Percentiles rank a stretch among this genome's conserved stretches.
phyloP scores from a whole-genome alignment of 1,140 invertebrate genomes.

The Ephestia elutella region DNA sequence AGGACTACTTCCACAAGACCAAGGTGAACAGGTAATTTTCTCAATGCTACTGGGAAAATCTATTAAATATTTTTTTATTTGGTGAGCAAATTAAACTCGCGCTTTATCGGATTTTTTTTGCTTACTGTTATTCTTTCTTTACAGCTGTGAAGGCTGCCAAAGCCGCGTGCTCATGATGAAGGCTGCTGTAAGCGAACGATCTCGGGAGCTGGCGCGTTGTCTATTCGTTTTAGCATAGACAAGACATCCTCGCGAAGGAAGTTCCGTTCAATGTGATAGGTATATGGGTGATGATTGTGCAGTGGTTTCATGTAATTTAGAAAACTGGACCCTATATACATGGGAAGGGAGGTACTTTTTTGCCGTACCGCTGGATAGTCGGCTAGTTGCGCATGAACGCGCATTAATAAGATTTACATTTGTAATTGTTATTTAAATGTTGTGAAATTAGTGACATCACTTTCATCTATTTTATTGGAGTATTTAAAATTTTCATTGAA shows the following conservation, averaged over 20 bases:
- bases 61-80: too few relatives aligned
- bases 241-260: background rate
- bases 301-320: background rate
- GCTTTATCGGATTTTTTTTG: too few relatives aligned
- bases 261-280: background rate
- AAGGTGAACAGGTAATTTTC: too few relatives aligned
- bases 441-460: background rate
- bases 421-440: background rate
- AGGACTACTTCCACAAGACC: too few relatives aligned
- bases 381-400: background rate
- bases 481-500: background rate
- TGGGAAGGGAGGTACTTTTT: too few relatives aligned
- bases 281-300: background rate
- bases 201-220: constrained; percentile 15
- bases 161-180: constrained; percentile 79
- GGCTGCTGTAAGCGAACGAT: constrained; percentile 17
- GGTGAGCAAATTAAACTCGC: too few relatives aligned
- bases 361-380: background rate
- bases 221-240: constrained; percentile 62
- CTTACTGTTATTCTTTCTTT: constrained; percentile 42
- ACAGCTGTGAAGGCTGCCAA: constrained; percentile 81
- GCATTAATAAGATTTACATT: background rate
- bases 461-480: background rate
- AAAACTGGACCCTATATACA: background rate
- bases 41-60: too few relatives aligned